Base-by-base conservation (phyloP, 2,888 invertebrate species). In the Coleophora deauratella region DNA sequence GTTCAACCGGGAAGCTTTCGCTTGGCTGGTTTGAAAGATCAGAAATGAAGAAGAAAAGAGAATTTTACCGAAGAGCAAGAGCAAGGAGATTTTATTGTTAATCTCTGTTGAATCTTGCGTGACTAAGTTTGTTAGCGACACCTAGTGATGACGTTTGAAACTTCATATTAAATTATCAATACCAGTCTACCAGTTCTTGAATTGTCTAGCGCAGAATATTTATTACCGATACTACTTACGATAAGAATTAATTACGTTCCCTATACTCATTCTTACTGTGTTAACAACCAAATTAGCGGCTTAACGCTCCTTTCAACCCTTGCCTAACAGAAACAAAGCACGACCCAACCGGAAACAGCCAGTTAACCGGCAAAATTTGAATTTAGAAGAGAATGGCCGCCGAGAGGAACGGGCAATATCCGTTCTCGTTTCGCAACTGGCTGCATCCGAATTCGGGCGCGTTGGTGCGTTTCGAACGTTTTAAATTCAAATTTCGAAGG, bases 281-380 rank as follows among this genome's bases (percentile, higher is more conserved):
- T 15, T 31, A 37, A 37, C 31, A 6, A 4, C 3, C 11, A 37
- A 37, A 37, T 31, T 37, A 37, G 15, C 37, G 15, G 3, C 28
- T 37, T 31, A 37, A 15, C 37, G 31, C 36, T 4, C 21, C 21
- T 21, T 21, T 6, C 21, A 21, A 21, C 21, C 21, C 57, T 69
- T 63, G 58, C 63, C 62, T 61, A 70, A 76, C 57, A 62, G 62
- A 72, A 68, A 78, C 78, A 78, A 79, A 77, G 74, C 66, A 46
- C 46, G 43, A 45, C 63, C 62, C 66, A 63, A 63, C 74, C 85
- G 85, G 82, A 80, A 75, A 75, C 65, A 62, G 63, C 69, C 80
- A 75, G 77, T 84, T 82, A 79, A 74, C 73, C 78, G 80, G 80
- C 80, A 77, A 81, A 84, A 84, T 84, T 81, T 72, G 77, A 84